phyloP scores from a whole-genome alignment of 2,113 vertebrate genomes.

The Suncus etruscus region DNA sequence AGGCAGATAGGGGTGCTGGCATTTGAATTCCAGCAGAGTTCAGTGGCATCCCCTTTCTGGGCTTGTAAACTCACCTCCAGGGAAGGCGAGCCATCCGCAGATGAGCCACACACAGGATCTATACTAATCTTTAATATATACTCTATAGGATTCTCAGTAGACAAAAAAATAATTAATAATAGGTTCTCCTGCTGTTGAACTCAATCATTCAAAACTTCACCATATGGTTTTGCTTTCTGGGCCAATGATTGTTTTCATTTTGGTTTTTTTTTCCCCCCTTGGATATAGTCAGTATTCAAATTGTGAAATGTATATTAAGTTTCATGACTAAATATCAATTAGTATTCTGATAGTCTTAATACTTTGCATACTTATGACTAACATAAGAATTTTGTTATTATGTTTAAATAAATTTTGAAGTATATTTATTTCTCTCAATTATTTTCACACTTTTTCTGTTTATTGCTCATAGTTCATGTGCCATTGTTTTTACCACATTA shows the following conservation, averaged over 20 bases:
- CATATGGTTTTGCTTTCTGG: constrained; percentile 78
- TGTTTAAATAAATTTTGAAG: constrained; percentile 44
- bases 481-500: constrained; percentile 59
- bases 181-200: constrained; percentile 71
- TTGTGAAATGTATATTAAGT: constrained; percentile 55
- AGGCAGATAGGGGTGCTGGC: too few relatives aligned
- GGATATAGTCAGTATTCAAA: constrained; percentile 55
- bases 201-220: constrained; percentile 79
- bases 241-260: constrained; percentile 65
- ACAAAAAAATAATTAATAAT: constrained; percentile 79
- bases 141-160: constrained; percentile 75
- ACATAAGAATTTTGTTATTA: constrained; percentile 37
- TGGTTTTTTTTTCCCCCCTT: background rate
- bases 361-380: constrained; percentile 50
- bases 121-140: too few relatives aligned
- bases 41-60: too few relatives aligned
- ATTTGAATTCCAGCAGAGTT: too few relatives aligned
- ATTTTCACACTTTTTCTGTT: background rate
- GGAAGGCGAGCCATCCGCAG: too few relatives aligned
- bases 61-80: too few relatives aligned
- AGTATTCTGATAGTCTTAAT: background rate
- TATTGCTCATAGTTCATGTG: constrained; percentile 59
- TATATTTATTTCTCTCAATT: constrained; percentile 44
- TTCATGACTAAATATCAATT: constrained; percentile 45
- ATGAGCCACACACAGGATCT: too few relatives aligned